Evolutionary conservation across 1,140 invertebrate species (phyloP).

Genomic region (Leguminivora glycinivorella): DNA sequence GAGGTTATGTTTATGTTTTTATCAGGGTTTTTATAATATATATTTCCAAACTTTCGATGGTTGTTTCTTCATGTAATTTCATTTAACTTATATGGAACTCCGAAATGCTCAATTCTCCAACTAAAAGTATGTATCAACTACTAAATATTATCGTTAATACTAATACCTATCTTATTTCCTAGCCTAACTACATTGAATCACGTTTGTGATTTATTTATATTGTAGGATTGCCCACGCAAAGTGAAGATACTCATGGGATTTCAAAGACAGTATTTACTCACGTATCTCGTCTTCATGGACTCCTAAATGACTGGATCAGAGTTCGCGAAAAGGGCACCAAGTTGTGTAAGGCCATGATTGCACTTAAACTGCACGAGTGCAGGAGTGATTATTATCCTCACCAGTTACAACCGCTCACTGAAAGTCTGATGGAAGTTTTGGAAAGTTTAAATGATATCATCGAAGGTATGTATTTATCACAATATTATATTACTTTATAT

Average conservation of each 20-base stretch:
- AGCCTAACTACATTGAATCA: neutral
- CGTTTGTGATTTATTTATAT: conserved; percentile 29
- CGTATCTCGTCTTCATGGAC: conserved; percentile 52
- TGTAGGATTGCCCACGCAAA: conserved; percentile 57
- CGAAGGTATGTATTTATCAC: conserved; percentile 46
- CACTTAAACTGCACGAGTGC: conserved; percentile 63
- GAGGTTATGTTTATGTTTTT: conserved; percentile 9
- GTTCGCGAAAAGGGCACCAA: conserved; percentile 56
- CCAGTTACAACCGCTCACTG: conserved; percentile 51
- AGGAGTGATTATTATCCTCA: conserved; percentile 62
- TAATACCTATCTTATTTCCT: neutral
- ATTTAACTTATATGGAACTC: neutral
- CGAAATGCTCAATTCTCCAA: conserved; percentile 6
- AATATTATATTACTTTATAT: neutral
- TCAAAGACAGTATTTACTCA: conserved; percentile 62
- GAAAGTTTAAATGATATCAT: conserved; percentile 53
- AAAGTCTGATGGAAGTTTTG: conserved; percentile 51
- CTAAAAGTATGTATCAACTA: conserved; percentile 2
- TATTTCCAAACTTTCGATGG: too few relatives aligned
- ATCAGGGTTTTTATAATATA: too few relatives aligned
- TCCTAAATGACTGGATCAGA: conserved; percentile 55
- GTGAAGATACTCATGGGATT: conserved; percentile 53
- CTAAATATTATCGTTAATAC: neutral
- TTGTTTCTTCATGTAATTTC: neutral
- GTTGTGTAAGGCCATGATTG: conserved; percentile 53